Evolutionary conservation across 2,113 vertebrate genomes (phyloP).

Genomic region (Hypanus sabinus): DNA sequence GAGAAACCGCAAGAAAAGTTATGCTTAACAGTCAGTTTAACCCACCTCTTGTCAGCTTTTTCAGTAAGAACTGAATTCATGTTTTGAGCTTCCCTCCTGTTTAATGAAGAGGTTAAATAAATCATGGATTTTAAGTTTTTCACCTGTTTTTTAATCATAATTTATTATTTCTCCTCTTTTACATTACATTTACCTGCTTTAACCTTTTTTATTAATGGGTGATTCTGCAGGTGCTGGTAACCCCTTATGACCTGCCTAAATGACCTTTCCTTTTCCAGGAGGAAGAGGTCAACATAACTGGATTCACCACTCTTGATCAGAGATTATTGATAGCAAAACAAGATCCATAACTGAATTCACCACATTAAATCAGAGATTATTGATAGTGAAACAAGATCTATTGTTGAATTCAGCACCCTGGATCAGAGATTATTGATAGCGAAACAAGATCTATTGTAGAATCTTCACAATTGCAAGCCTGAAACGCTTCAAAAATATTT

Average conservation of each 20-base stretch:
- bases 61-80: slow-evolving; percentile 1
- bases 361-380: background rate
- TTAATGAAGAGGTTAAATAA: background rate
- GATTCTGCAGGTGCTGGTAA: background rate
- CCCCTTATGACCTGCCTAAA: background rate
- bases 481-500: background rate
- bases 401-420: background rate
- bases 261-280: background rate
- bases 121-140: background rate
- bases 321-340: background rate
- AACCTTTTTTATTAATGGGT: background rate
- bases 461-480: background rate
- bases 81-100: background rate
- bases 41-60: background rate
- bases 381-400: background rate
- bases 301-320: background rate
- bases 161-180: background rate
- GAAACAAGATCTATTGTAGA: background rate
- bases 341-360: background rate
- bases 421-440: background rate
- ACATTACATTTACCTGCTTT: background rate
- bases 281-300: background rate
- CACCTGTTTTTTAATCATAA: background rate
- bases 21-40: slow-evolving; percentile 35
- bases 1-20: slow-evolving; percentile 36